phyloP scores from a whole-genome alignment of 2,888 invertebrate genomes.

The Seira musarum region DNA sequence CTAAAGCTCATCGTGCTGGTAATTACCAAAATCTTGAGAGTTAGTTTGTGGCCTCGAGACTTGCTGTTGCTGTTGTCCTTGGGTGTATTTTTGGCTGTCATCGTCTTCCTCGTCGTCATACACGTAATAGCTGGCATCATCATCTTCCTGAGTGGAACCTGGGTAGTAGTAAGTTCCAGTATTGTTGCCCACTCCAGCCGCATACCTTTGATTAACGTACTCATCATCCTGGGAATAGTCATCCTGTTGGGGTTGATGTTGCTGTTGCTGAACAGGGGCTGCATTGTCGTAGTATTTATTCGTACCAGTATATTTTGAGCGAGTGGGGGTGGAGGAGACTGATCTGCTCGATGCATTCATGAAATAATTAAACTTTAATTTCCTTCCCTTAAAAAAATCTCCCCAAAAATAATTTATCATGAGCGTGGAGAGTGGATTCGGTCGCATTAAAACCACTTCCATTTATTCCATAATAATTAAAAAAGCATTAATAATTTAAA shows the following conservation, averaged over 20 bases:
- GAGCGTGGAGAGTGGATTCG: too few species aligned
- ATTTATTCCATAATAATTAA: too few species aligned
- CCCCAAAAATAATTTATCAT: too few species aligned
- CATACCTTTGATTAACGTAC: constrained; percentile 65
- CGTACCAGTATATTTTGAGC: constrained; percentile 36
- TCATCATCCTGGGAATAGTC: constrained; percentile 48
- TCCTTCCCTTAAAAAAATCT: too few species aligned
- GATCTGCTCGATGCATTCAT: constrained; percentile 19
- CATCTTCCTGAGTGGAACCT: constrained; percentile 48
- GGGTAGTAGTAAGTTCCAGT: constrained; percentile 34
- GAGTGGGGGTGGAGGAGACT: constrained; percentile 18
- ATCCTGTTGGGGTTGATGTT: constrained; percentile 19
- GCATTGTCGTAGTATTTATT: constrained; percentile 50
- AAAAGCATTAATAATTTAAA: too few species aligned
- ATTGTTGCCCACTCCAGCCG: constrained; percentile 59
- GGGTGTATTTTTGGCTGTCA: constrained; percentile 9
- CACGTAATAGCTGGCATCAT: constrained; percentile 66
- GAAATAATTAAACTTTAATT: too few species aligned
- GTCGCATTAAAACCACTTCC: too few species aligned
- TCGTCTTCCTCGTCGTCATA: constrained; percentile 66
- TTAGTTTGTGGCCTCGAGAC: not conserved
- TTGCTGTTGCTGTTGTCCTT: constrained; percentile 5
- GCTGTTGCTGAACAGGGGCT: constrained; percentile 17
- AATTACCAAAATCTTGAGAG: constrained; percentile 32
- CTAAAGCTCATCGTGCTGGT: not conserved